Conservation (phyloP, 2,888 invertebrate genomes). For the Drosophila atroscutellata region DNA sequence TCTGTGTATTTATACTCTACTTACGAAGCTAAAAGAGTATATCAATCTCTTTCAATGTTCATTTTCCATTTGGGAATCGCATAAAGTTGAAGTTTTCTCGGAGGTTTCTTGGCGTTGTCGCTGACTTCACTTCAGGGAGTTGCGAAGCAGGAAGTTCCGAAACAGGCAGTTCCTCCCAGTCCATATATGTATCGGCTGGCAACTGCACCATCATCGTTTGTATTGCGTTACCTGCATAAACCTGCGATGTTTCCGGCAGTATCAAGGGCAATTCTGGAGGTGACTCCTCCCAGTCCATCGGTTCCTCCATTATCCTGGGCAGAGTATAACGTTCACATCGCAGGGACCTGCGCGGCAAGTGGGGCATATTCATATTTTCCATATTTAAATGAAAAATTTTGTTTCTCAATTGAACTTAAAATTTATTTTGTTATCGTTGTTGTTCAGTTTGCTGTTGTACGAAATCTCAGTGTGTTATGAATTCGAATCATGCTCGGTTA, state of each 20-base stretch:
- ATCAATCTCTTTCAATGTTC: background rate
- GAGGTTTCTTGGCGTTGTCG: background rate
- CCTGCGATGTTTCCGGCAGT: too few species aligned
- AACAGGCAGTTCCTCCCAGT: background rate
- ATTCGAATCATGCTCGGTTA: background rate
- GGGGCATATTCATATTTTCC: too few species aligned
- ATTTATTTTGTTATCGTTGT: too few species aligned
- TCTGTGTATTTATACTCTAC: conserved; percentile 3
- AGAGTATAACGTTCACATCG: background rate
- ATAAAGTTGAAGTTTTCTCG: background rate
- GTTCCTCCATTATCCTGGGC: background rate
- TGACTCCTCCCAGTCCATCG: background rate
- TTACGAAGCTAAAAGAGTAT: background rate
- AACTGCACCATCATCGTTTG: background rate
- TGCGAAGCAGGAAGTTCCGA: background rate
- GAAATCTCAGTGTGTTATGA: background rate
- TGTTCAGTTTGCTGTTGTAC: background rate
- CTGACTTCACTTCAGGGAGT: background rate
- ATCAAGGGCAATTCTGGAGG: background rate
- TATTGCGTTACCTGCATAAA: background rate
- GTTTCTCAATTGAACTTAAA: background rate
- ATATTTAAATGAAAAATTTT: background rate
- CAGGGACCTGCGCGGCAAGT: background rate
- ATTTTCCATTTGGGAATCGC: background rate
- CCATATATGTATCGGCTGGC: background rate